Conservation (phyloP, 2,797 vertebrate species). For the Euphonia xanthogaster region DNA sequence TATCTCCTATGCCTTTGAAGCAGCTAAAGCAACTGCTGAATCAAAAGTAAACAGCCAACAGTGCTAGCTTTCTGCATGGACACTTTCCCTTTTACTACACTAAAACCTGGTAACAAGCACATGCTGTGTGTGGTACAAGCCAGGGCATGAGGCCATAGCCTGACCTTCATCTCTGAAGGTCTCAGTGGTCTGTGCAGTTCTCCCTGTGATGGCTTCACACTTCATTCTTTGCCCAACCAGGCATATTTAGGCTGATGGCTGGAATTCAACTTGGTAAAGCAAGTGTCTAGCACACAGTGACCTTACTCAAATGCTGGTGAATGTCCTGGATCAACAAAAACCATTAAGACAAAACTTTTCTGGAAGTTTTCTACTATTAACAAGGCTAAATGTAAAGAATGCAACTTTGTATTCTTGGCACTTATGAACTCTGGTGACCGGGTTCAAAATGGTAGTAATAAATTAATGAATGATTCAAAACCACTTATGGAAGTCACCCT, state of each 20-base stretch:
- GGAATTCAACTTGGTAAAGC: not conserved
- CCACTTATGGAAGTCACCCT: not conserved
- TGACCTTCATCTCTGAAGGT: not conserved
- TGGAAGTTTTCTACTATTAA: not conserved
- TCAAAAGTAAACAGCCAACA: not conserved
- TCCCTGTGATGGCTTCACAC: not conserved
- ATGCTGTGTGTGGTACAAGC: not conserved
- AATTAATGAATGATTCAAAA: constrained; percentile 55
- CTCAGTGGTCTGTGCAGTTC: not conserved
- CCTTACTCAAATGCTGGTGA: not conserved
- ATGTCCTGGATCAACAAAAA: not conserved
- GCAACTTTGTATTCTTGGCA: too few species aligned
- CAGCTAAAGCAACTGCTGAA: not conserved
- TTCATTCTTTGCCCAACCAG: not conserved
- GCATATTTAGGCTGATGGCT: not conserved
- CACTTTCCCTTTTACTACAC: not conserved
- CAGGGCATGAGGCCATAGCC: not conserved
- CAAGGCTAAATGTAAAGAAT: too few species aligned
- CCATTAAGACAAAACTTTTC: not conserved
- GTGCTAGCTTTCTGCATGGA: not conserved
- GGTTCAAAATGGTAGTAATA: not conserved
- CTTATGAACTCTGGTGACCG: not conserved
- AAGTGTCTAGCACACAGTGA: not conserved
- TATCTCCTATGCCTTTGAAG: not conserved
- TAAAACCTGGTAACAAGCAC: not conserved